Evolutionary conservation across 2,888 invertebrate genomes (phyloP), one percentile per base, ranked within the genome.

Genomic region (Cephus nigrinus): DNA sequence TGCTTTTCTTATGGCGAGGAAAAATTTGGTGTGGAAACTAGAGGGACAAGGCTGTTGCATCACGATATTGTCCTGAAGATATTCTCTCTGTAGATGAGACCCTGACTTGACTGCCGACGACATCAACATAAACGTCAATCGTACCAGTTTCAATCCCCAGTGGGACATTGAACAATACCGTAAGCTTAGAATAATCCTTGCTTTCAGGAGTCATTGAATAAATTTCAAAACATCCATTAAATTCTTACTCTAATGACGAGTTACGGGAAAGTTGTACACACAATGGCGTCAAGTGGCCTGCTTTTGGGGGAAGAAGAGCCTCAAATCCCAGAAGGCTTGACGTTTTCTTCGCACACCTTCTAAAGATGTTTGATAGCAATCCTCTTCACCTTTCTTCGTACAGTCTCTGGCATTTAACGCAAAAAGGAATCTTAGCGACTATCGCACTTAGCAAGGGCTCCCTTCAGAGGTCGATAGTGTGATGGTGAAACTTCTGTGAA

Each of bases 161-260:
- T 33, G 32, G 11, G 15, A 71, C 31, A 71, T 71, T 12, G 31
- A 71, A 71, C 71, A 71, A 71, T 71, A 33, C 31, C 31, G 12
- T 5, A 33, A 71, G 71, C 15, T 33, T 31, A 5, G 71, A 31
- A 33, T 31, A 71, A 71, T 71, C 31, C 71, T 23, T 33, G 55
- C 71, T 33, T 71, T 71, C 71, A 33, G 71, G 12, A 71, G 71
- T 69, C 72, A 73, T 78, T 78, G 78, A 75, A 78, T 78, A 78
- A 78, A 75, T 69, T 36, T 75, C 71, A 69, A 71, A 72, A 78
- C 75, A 35, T 72, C 73, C 71, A 34, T 68, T 78, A 78, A 78
- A 75, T 75, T 78, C 75, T 73, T 72, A 78, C 75, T 73, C 75
- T 73, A 75, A 75, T 75, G 68, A 71, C 75, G 31, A 69, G 73